Conservation (phyloP, 2,113 vertebrate genomes). For the Pleuronectes platessa region DNA sequence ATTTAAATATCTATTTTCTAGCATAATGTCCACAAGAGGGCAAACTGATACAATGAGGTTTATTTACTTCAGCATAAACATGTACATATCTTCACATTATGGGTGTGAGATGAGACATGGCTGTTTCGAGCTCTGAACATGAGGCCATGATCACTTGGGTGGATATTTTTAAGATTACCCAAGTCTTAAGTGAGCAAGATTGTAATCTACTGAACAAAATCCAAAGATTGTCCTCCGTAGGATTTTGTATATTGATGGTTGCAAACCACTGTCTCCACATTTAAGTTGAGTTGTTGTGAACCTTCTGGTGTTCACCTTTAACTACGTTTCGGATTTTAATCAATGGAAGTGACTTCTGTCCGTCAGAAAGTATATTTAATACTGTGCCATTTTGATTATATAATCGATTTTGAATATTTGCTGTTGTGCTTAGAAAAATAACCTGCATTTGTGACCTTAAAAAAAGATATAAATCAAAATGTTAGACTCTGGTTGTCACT, state of each 20-base stretch:
- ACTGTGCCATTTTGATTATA: too few relatives aligned
- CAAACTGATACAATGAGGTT: not conserved
- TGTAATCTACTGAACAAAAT: not conserved
- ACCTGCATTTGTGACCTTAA: not conserved
- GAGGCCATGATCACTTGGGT: not conserved
- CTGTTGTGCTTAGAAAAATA: too few relatives aligned
- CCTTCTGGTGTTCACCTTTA: not conserved
- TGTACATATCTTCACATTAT: not conserved
- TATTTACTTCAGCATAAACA: too few relatives aligned
- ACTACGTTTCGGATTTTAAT: not conserved
- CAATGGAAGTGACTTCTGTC: not conserved
- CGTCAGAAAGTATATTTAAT: not conserved
- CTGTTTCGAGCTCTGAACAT: not conserved
- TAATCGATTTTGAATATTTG: too few relatives aligned
- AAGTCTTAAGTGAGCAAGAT: too few relatives aligned
- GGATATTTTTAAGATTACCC: not conserved
- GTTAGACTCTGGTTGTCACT: slow-evolving; percentile 70
- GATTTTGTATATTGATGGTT: not conserved
- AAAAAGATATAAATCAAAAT: not conserved
- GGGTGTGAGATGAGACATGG: too few relatives aligned
- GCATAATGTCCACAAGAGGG: not conserved
- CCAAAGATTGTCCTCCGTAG: not conserved
- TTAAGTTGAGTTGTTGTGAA: not conserved
- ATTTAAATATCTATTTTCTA: not conserved
- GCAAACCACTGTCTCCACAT: not conserved